Base-by-base conservation (phyloP, 2,113 vertebrate genomes). In the Acrocephalus kingi region DNA sequence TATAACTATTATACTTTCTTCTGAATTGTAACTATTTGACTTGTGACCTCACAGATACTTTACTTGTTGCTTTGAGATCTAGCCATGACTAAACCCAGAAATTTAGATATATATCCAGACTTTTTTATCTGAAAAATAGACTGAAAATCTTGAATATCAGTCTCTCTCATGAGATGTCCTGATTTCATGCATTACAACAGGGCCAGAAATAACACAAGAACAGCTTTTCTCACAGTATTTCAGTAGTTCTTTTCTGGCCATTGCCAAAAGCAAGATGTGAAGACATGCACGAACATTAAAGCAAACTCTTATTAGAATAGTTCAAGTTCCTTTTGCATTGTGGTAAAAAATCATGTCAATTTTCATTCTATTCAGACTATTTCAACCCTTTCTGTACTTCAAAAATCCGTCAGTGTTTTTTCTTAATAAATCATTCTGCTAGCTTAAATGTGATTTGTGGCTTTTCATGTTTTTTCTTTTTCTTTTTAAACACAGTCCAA, bases 171-270 rank as follows among this genome's bases (percentile, higher is more conserved):
- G 93, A 96, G 95, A 97, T 96, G 95, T 87, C 84, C 96, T 92
- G 92, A 96, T 96, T 97, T 96, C 77, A 94, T 87, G 93, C 83
- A 82, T 73, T 95, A 94, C 31, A 94, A 79, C 84, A 58, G 76
- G 86, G 94, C 96, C 96, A 96, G 96, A 95, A 97, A 97, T 93
- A 97, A 96, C 94, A 96, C 31, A 82, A 86, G 96, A 96, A 94
- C 90, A 96, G 91, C 89, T 95, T 97, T 96, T 97, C 96, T 97
- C 94, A 97, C 94, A 95, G 93, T 91, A 81, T 94, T 95, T 94
- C 84, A 43, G 96, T 97, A 94, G 94, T 94, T 91, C 95, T 93
- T 91, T 95, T 68, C 91, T 97, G 94, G 48, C 69, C 89, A 89
- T 79, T 96, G 94, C 93, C 97, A 96, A 93, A 95, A 97, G 82